These are phyloP conservation scores for Caenorhabditis sinica DNA, from an alignment of 2,888 invertebrate species.

Conservation along the genomic window DNA sequence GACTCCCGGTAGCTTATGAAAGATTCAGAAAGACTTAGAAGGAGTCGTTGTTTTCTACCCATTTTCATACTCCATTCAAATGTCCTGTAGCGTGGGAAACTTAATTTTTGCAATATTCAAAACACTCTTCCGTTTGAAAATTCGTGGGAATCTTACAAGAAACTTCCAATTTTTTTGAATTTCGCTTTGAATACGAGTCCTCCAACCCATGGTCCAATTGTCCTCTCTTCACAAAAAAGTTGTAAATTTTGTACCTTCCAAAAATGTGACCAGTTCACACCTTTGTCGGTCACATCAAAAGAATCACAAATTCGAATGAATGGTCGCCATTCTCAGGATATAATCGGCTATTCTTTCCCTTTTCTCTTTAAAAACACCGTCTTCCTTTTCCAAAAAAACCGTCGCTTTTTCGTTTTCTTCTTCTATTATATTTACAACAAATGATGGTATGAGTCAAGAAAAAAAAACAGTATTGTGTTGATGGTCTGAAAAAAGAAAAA, in stretches of 20 bases:
- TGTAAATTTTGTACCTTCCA: not conserved
- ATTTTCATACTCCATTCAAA: too few species aligned
- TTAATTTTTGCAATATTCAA: too few species aligned
- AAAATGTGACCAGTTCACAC: not conserved
- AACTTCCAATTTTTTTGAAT: too few species aligned
- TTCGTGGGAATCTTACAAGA: too few species aligned
- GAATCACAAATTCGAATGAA: conserved; percentile 21
- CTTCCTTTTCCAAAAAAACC: conserved; percentile 19
- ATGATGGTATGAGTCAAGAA: conserved; percentile 56
- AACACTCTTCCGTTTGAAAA: too few species aligned
- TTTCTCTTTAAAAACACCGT: conserved; percentile 10
- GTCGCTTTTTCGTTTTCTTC: conserved; percentile 10
- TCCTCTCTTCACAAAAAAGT: not conserved
- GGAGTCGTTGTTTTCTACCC: too few species aligned
- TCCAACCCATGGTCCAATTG: not conserved
- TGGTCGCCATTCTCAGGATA: conserved; percentile 26
- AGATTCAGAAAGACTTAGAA: too few species aligned
- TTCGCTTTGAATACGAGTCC: too few species aligned
- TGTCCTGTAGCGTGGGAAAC: too few species aligned
- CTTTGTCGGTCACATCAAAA: conserved; percentile 41
- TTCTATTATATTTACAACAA: conserved; percentile 49
- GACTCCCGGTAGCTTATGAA: too few species aligned
- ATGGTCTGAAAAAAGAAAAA: conserved; percentile 20
- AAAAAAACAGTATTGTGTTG: conserved; percentile 44
- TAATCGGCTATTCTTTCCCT: not conserved